phyloP scores from a whole-genome alignment of 2,888 invertebrate genomes.

The Boloria selene region DNA sequence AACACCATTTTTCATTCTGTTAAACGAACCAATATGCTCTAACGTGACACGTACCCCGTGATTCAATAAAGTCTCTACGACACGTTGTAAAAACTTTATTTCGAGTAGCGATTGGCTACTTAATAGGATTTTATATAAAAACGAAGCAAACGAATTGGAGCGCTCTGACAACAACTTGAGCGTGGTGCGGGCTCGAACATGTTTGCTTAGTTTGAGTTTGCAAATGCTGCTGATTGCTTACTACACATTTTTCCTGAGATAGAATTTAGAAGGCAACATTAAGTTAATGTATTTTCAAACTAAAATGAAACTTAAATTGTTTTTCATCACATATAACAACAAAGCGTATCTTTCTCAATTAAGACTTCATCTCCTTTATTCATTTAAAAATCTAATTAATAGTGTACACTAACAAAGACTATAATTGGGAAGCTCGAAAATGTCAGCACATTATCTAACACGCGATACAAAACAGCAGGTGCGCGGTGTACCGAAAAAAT shows the following conservation, averaged over 20 bases:
- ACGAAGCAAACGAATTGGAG: conserved; percentile 58
- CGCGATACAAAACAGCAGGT: conserved; percentile 54
- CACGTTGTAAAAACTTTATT: conserved; percentile 3
- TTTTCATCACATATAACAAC: background rate
- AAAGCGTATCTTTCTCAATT: background rate
- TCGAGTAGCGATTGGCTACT: conserved; percentile 18
- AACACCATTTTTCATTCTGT: too few relatives aligned
- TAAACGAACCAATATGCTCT: background rate
- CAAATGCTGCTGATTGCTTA: conserved; percentile 78
- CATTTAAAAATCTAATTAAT: conserved; percentile 9
- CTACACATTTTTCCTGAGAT: conserved; percentile 64
- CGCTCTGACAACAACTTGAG: conserved; percentile 65
- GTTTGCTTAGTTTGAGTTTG: conserved; percentile 69
- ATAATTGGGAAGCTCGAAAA: conserved; percentile 17
- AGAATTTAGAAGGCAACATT: conserved; percentile 12
- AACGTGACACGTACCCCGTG: background rate
- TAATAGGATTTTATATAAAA: conserved; percentile 50
- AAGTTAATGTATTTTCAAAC: background rate
- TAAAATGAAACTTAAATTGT: too few relatives aligned
- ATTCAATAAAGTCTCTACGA: background rate
- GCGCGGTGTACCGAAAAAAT: conserved; percentile 57
- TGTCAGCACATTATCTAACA: conserved; percentile 35
- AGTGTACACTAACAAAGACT: conserved; percentile 5
- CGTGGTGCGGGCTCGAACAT: conserved; percentile 48
- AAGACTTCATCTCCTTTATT: background rate